Base-by-base conservation (phyloP, 2,888 invertebrate species). In the Trichogramma evanescens region DNA sequence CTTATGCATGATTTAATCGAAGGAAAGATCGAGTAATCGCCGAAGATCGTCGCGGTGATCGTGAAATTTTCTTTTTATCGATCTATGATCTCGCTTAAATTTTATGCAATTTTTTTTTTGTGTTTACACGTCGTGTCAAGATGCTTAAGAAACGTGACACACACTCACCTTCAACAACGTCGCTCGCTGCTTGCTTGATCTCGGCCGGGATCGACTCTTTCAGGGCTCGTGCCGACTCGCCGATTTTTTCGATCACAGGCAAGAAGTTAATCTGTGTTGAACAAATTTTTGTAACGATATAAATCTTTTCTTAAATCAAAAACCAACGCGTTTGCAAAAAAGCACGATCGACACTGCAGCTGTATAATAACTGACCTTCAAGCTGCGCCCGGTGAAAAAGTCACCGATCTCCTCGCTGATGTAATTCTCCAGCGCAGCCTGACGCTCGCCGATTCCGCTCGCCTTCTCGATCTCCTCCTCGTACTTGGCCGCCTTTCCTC, bases 371-470 rank as follows among this genome's bases (percentile, higher is more conserved):
- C 65, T 71, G 68, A 78, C 77, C 72, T 70, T 75, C 54, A 78
- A 66, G 60, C 76, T 77, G 65, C 85, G 81, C 70, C 83, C 83
- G 52, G 80, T 78, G 63, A 85, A 79, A 78, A 86, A 84, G 65
- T 81, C 80, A 66, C 79, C 77, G 51, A 80, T 80, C 64, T 82
- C 80, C 56, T 79, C 80, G 65, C 82, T 74, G 63, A 85, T 79
- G 67, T 83, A 86, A 67, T 80, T 81, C 73, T 84, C 82, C 66
- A 86, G 77, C 62, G 82, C 82, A 54, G 75, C 77, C 72, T 83
- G 84, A 63, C 84, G 80, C 6, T 81, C 80, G 56, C 80, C 79
- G 40, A 83, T 80, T 63, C 78, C 78, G 60, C 74, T 74, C 9
- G 84, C 81, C 2, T 77, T 71, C 63, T 83, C 82, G 55, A 84